Conservation (phyloP, 2,113 vertebrate species). For the Cheilinus undulatus region DNA sequence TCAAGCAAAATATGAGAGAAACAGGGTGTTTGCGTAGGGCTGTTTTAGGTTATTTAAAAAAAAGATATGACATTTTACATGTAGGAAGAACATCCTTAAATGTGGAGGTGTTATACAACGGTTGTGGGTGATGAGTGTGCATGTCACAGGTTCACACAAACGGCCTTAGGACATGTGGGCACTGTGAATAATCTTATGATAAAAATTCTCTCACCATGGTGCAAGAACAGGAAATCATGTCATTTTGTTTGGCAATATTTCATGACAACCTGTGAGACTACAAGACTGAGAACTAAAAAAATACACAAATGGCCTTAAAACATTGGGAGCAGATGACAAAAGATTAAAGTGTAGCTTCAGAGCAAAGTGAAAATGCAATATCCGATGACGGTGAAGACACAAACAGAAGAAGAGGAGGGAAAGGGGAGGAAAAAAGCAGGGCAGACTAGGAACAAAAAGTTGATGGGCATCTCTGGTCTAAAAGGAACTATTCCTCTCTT, state of each 20-base stretch:
- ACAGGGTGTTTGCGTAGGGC: not conserved
- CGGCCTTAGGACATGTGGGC: constrained; percentile 1
- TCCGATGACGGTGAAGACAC: not conserved
- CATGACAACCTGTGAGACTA: not conserved
- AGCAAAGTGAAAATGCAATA: not conserved
- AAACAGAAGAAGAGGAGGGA: not conserved
- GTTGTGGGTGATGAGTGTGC: constrained; percentile 1
- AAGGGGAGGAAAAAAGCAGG: not conserved
- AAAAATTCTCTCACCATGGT: not conserved
- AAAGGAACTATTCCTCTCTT: not conserved
- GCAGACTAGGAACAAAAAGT: not conserved
- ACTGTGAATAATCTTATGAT: constrained; percentile 16
- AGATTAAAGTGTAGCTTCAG: not conserved
- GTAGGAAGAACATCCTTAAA: constrained; percentile 6
- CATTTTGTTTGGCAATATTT: not conserved
- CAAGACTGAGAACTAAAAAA: not conserved
- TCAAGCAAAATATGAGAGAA: constrained; percentile 39
- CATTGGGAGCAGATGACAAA: not conserved
- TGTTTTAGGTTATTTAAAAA: constrained; percentile 11
- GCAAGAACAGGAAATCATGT: constrained; percentile 13
- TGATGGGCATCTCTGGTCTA: not conserved
- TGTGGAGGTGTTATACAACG: constrained; percentile 23
- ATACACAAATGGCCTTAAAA: not conserved
- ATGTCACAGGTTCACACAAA: constrained; percentile 11
- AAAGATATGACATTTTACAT: constrained; percentile 18